Conservation (phyloP, 2,888 invertebrate genomes). For the Tetropium fuscum region DNA sequence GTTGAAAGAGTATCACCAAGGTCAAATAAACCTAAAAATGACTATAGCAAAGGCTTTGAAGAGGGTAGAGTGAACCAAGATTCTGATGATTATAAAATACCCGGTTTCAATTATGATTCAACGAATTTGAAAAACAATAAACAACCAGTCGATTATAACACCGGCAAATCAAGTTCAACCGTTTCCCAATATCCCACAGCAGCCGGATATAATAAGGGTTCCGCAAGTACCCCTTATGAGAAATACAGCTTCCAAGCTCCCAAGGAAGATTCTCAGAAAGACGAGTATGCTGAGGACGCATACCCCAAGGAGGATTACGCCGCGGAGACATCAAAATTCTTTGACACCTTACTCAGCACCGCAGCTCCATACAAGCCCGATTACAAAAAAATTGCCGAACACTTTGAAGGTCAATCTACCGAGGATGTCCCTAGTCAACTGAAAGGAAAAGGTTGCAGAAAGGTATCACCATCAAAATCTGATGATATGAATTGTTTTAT, state of each 20-base stretch:
- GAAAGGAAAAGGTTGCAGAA: slow-evolving; percentile 70
- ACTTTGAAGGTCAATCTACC: slow-evolving; percentile 46
- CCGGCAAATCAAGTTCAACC: slow-evolving; percentile 54
- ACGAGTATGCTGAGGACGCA: too few species aligned
- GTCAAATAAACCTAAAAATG: slow-evolving; percentile 38
- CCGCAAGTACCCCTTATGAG: slow-evolving; percentile 57
- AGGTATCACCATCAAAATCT: slow-evolving; percentile 61
- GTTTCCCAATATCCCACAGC: slow-evolving; percentile 44
- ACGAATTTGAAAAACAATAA: slow-evolving; percentile 30
- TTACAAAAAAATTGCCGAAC: slow-evolving; percentile 60
- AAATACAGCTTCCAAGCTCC: slow-evolving; percentile 61
- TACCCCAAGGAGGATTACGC: slow-evolving; percentile 38
- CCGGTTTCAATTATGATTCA: slow-evolving; percentile 21
- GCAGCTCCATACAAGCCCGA: slow-evolving; percentile 51
- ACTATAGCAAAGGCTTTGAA: slow-evolving; percentile 37
- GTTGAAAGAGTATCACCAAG: slow-evolving; percentile 47
- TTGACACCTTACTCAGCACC: slow-evolving; percentile 45
- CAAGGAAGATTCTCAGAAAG: slow-evolving; percentile 24
- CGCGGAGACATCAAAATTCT: slow-evolving; percentile 48
- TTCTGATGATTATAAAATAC: slow-evolving; percentile 37
- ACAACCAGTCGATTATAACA: slow-evolving; percentile 49
- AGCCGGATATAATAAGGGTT: not conserved
- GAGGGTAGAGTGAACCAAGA: slow-evolving; percentile 39
- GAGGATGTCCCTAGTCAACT: slow-evolving; percentile 47
- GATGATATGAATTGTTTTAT: slow-evolving; percentile 68